Conservation (phyloP, 1,140 invertebrate species). For the Macrosteles quadrilineatus region DNA sequence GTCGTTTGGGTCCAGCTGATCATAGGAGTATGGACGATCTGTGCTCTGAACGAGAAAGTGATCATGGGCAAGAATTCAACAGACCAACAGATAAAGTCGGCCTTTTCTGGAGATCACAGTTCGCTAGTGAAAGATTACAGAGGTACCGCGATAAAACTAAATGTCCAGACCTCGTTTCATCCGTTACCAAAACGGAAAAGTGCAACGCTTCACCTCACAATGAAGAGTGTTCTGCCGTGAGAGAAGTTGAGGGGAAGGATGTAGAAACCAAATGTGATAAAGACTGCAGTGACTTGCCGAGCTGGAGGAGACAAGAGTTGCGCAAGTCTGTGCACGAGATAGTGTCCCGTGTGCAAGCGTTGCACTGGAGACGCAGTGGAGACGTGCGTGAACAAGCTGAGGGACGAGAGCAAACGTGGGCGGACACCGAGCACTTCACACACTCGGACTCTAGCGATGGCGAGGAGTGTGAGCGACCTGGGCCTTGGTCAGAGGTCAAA, state of each 20-base stretch:
- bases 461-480: slow-evolving; percentile 18
- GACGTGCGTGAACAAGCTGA: background rate
- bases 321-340: slow-evolving; percentile 60
- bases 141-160: slow-evolving; percentile 14
- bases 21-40: slow-evolving; percentile 28
- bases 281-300: slow-evolving; percentile 39
- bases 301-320: slow-evolving; percentile 38
- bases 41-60: background rate
- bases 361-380: background rate
- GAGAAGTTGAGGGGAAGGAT: background rate
- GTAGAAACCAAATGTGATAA: background rate
- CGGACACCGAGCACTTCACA: background rate
- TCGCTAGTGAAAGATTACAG: background rate
- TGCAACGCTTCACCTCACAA: background rate
- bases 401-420: background rate
- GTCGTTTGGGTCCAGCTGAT: background rate
- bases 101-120: slow-evolving; percentile 27
- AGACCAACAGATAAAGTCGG: slow-evolving; percentile 7
- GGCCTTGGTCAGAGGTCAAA: slow-evolving; percentile 29
- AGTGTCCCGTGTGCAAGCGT: slow-evolving; percentile 57
- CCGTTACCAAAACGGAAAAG: slow-evolving; percentile 46
- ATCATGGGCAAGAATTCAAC: background rate
- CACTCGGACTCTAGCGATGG: slow-evolving; percentile 31
- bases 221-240: background rate
- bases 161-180: slow-evolving; percentile 50